A percentile compares a stretch with the other conserved stretches of the same genome.
phyloP scores from a whole-genome alignment of 1,140 invertebrate genomes.

The Brachionus paranguensis region DNA sequence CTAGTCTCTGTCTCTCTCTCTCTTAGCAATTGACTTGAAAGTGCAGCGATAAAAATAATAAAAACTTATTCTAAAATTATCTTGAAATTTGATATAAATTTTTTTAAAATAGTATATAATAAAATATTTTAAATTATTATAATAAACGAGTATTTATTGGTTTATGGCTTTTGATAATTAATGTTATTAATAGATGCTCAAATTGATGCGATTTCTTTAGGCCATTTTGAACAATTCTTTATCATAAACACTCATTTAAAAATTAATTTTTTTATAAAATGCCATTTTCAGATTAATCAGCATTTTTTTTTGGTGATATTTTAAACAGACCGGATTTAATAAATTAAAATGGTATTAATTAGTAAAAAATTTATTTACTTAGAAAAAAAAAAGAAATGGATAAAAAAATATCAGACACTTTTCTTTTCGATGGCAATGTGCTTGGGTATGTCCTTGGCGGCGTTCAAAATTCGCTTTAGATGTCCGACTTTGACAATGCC shows the following conservation, averaged over 20 bases:
- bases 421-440: conserved; percentile 5
- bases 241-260: not conserved
- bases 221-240: not conserved
- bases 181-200: not conserved
- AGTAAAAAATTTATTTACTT: not conserved
- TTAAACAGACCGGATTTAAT: not conserved
- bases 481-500: conserved; percentile 87
- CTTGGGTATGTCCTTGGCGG: conserved; percentile 9
- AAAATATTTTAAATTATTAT: not conserved
- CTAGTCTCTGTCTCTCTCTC: not conserved
- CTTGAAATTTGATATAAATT: not conserved
- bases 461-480: conserved; percentile 83
- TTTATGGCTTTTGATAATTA: not conserved
- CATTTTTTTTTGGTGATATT: not conserved
- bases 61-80: not conserved
- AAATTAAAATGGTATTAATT: not conserved
- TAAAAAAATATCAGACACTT: conserved; percentile 21
- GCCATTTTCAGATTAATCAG: not conserved
- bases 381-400: not conserved
- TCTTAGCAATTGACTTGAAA: not conserved
- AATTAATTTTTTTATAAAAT: not conserved
- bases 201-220: not conserved
- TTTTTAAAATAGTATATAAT: not conserved
- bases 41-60: not conserved
- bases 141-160: not conserved